phyloP scores from a whole-genome alignment of 2,113 vertebrate genomes.

The Pionites leucogaster region DNA sequence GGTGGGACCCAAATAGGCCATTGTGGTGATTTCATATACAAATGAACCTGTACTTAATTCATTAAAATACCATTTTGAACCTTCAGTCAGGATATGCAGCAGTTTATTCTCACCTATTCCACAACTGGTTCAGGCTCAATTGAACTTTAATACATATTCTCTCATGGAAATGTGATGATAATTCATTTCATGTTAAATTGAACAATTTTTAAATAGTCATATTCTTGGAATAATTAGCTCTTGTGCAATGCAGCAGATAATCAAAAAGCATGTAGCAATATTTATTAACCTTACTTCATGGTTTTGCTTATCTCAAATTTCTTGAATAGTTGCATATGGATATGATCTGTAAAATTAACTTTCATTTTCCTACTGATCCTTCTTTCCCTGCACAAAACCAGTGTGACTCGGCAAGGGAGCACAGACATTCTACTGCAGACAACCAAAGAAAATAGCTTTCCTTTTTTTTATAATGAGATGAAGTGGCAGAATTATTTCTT shows the following conservation, averaged over 20 bases:
- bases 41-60: constrained; percentile 69
- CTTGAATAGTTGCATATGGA: constrained; percentile 10
- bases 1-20: constrained; percentile 49
- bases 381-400: neutral
- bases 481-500: constrained; percentile 8
- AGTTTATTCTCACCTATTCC: constrained; percentile 73
- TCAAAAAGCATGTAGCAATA: neutral
- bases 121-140: constrained; percentile 55
- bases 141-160: constrained; percentile 69
- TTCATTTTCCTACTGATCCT: neutral
- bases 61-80: constrained; percentile 63
- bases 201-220: constrained; percentile 57
- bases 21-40: constrained; percentile 44
- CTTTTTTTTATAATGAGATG: neutral
- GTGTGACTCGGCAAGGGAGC: neutral
- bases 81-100: constrained; percentile 46
- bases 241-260: constrained; percentile 15
- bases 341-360: constrained; percentile 27
- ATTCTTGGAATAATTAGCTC: constrained; percentile 21
- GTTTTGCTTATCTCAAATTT: neutral
- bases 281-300: constrained; percentile 15
- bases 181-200: constrained; percentile 68
- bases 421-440: neutral
- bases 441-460: neutral
- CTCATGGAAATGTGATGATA: constrained; percentile 51